These are phyloP conservation scores for Anisognathus igniventris DNA, from an alignment of 2,797 vertebrate species.

Conservation along the genomic window DNA sequence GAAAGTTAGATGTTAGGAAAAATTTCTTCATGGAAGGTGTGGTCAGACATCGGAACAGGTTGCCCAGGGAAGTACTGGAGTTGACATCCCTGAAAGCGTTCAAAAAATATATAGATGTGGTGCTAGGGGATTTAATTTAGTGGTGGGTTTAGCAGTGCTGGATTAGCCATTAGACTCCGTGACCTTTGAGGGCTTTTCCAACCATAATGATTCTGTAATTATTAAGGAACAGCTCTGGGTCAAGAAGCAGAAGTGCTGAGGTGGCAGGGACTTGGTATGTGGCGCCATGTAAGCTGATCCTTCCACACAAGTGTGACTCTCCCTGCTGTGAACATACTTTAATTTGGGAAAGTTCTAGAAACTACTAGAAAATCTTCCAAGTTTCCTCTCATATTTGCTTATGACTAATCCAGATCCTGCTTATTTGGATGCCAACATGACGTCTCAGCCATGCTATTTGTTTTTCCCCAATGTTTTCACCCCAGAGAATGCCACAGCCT, in stretches of 20 bases:
- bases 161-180: neutral
- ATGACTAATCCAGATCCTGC: neutral
- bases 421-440: neutral
- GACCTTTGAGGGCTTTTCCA: neutral
- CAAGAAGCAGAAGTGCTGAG: neutral
- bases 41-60: neutral
- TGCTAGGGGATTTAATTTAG: neutral
- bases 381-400: neutral
- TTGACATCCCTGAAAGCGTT: neutral
- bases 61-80: neutral
- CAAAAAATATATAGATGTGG: neutral
- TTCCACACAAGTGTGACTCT: neutral
- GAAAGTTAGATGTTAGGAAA: neutral
- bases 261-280: neutral
- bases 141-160: neutral
- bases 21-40: neutral
- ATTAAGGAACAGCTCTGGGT: neutral
- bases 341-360: neutral
- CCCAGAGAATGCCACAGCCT: neutral
- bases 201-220: neutral
- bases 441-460: neutral
- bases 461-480: accelerated
- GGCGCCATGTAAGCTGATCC: neutral
- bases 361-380: neutral
- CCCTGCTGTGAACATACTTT: neutral